Conservation (phyloP, 23 tunicate genomes). For the Aplidium turbinatum region DNA sequence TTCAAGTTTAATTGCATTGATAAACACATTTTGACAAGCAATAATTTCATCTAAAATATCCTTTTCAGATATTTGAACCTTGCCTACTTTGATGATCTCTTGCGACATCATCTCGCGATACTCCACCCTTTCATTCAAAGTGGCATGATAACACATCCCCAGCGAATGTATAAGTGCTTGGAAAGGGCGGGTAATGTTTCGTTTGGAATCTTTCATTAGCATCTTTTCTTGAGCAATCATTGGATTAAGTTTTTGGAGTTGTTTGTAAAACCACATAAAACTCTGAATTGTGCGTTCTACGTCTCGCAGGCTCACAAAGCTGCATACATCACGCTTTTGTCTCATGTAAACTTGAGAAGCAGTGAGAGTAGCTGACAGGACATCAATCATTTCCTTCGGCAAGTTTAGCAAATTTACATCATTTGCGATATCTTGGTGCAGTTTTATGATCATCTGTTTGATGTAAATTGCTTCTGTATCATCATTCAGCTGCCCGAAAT, state of each 20-base stretch:
- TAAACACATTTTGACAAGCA: slow-evolving; percentile 54
- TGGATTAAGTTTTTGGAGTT: slow-evolving; percentile 3
- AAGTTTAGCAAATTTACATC: not conserved
- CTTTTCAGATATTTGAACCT: not conserved
- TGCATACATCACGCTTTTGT: slow-evolving; percentile 50
- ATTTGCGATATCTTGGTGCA: slow-evolving; percentile 23
- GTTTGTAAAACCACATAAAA: slow-evolving; percentile 56
- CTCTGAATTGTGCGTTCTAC: slow-evolving; percentile 56
- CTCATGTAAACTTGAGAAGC: slow-evolving; percentile 53
- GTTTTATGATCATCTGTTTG: slow-evolving; percentile 50
- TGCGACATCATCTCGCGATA: slow-evolving; percentile 18
- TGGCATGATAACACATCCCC: slow-evolving; percentile 57
- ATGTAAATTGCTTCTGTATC: slow-evolving; percentile 52
- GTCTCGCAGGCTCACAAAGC: slow-evolving; percentile 66
- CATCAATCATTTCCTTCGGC: slow-evolving; percentile 3
- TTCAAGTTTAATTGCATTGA: slow-evolving; percentile 34
- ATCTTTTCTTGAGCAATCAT: not conserved
- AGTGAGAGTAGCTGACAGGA: slow-evolving; percentile 19
- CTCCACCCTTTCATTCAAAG: slow-evolving; percentile 26
- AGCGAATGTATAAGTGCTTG: slow-evolving; percentile 30
- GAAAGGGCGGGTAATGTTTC: not conserved
- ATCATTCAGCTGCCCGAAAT: slow-evolving; percentile 49
- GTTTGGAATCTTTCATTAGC: no score
- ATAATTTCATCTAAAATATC: slow-evolving; percentile 33
- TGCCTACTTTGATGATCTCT: not conserved